phyloP scores from a whole-genome alignment of 2,113 vertebrate species.

The Lota lota region DNA sequence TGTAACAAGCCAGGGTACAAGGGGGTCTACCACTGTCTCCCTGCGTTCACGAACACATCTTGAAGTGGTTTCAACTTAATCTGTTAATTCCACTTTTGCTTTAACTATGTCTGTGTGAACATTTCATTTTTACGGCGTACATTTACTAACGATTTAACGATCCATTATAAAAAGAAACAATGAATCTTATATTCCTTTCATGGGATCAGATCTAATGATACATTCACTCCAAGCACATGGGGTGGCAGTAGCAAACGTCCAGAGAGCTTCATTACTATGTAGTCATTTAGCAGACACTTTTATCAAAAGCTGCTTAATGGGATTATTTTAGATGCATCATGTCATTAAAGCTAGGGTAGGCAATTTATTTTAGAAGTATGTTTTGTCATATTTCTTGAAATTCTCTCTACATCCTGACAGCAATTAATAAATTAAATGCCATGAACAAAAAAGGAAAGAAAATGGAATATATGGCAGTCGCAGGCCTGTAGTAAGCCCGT shows the following conservation, averaged over 20 bases:
- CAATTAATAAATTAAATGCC: too few species aligned
- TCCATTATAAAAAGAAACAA: conserved; percentile 43
- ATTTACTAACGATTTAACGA: conserved; percentile 60
- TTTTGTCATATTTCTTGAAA: too few species aligned
- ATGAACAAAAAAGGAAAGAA: too few species aligned
- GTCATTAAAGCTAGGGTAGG: too few species aligned
- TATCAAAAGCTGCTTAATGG: too few species aligned
- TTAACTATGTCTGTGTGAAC: conserved; percentile 65
- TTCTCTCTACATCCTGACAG: too few species aligned
- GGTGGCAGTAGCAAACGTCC: conserved; percentile 23
- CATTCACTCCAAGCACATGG: conserved; percentile 18
- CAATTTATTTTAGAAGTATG: too few species aligned
- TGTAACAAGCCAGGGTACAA: conserved; percentile 33
- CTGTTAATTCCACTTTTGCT: conserved; percentile 70
- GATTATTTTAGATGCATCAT: too few species aligned
- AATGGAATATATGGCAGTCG: too few species aligned
- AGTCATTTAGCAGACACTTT: too few species aligned
- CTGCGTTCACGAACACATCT: conserved; percentile 52
- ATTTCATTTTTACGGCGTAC: conserved; percentile 64
- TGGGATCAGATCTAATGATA: conserved; percentile 28
- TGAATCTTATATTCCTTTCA: conserved; percentile 20
- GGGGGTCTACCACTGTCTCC: conserved; percentile 56
- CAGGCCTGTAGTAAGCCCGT: too few species aligned
- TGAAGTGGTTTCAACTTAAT: conserved; percentile 71
- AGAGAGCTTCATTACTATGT: not conserved